These are phyloP conservation scores for Gastracanthus pulcherrimus DNA, from an alignment of 2,888 invertebrate species.

Conservation along the genomic window DNA sequence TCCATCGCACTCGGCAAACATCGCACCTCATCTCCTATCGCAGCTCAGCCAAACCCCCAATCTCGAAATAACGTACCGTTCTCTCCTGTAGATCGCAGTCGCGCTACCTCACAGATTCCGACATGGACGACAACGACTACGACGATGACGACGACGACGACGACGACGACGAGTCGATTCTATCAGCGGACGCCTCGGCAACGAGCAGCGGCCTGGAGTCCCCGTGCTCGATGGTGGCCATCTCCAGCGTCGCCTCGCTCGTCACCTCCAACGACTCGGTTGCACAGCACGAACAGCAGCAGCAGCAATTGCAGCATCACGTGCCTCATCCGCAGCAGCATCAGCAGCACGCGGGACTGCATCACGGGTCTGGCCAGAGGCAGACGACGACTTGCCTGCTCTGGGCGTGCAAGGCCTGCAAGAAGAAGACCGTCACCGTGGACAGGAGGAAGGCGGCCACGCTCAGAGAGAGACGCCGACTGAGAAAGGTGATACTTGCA, in stretches of 20 bases:
- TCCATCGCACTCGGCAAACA: too few species aligned
- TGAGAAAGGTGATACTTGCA: constrained; percentile 96
- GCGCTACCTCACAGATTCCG: constrained; percentile 72
- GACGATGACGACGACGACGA: constrained; percentile 34
- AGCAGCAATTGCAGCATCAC: constrained; percentile 73
- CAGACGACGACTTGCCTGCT: constrained; percentile 88
- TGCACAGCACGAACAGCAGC: constrained; percentile 73
- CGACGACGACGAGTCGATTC: constrained; percentile 73
- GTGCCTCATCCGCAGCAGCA: constrained; percentile 73
- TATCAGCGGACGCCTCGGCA: constrained; percentile 72
- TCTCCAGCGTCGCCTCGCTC: neutral
- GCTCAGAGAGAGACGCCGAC: constrained; percentile 92
- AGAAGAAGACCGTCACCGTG: constrained; percentile 96
- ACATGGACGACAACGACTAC: constrained; percentile 69
- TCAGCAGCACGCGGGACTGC: constrained; percentile 73
- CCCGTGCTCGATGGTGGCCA: neutral
- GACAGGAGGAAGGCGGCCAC: constrained; percentile 99
- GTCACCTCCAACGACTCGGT: constrained; percentile 55
- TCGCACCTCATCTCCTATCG: too few species aligned
- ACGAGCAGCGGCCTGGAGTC: constrained; percentile 50
- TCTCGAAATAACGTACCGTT: neutral
- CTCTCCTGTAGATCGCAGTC: constrained; percentile 66
- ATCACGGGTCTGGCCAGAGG: too few species aligned
- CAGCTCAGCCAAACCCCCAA: neutral
- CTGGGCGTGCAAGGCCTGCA: constrained; percentile 99